Percentiles rank a stretch among this genome's conserved stretches.
Conservation (phyloP, 1,140 invertebrate species). For the Megalopta genalis region DNA sequence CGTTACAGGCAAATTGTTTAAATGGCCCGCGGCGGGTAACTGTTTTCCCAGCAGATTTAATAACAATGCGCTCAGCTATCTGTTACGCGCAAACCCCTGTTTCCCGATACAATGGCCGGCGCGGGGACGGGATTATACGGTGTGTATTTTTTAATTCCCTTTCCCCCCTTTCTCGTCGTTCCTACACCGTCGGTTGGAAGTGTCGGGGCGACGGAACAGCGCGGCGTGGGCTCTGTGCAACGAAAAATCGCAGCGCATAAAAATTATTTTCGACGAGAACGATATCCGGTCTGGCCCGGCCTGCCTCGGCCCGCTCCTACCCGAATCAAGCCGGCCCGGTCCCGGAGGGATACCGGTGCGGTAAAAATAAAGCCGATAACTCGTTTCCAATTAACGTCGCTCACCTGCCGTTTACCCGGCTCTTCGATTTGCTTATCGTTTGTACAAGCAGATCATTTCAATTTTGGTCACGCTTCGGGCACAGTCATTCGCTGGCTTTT, state of each 20-base stretch:
- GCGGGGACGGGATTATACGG: too few species aligned
- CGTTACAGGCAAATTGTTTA: conserved; percentile 5
- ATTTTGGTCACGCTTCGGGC: conserved; percentile 29
- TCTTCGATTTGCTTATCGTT: conserved; percentile 48
- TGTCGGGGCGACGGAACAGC: neutral
- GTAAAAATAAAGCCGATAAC: conserved; percentile 42
- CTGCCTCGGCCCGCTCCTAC: too few species aligned
- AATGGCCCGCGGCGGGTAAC: neutral
- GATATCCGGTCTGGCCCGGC: neutral
- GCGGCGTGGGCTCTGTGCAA: neutral
- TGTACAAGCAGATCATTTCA: conserved; percentile 45
- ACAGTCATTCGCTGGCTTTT: conserved; percentile 18
- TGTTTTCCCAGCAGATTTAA: conserved; percentile 31
- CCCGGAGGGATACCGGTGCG: neutral
- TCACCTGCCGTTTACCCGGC: conserved; percentile 22
- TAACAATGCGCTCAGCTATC: neutral
- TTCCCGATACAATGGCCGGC: neutral
- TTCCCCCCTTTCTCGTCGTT: neutral
- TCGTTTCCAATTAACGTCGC: conserved; percentile 50
- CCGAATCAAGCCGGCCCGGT: too few species aligned
- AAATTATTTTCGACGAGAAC: conserved; percentile 17
- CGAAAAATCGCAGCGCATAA: neutral
- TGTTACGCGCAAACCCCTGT: conserved; percentile 5
- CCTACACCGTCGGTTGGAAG: neutral
- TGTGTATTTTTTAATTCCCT: conserved; percentile 3